Percentiles rank a stretch among this genome's conserved stretches.
Conservation (phyloP, 2,888 invertebrate genomes). For the Orthosia cruda region DNA sequence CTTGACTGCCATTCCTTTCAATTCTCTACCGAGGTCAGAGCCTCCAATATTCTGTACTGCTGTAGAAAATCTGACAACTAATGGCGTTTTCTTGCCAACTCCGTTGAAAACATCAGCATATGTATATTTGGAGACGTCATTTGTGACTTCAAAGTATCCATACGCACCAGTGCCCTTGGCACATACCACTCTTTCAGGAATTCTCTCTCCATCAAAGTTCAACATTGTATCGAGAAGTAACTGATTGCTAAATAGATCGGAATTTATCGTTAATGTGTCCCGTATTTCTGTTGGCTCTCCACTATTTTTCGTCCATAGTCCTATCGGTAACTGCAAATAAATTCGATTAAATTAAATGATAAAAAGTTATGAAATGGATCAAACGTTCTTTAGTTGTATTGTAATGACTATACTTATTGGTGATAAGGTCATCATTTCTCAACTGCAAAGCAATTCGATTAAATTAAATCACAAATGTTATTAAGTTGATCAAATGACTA, state of each 20-base stretch:
- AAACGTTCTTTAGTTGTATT: too few species aligned
- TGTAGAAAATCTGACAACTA: conserved; percentile 91
- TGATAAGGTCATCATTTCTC: too few species aligned
- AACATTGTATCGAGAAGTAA: conserved; percentile 94
- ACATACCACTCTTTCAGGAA: conserved; percentile 97
- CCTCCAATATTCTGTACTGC: conserved; percentile 92
- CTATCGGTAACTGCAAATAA: conserved; percentile 69
- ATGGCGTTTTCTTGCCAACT: conserved; percentile 92
- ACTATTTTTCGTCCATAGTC: conserved; percentile 92
- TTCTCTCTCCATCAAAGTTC: conserved; percentile 95
- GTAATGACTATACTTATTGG: too few species aligned
- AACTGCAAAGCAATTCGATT: too few species aligned
- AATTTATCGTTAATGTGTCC: conserved; percentile 78
- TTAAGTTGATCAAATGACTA: too few species aligned
- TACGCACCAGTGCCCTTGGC: conserved; percentile 97
- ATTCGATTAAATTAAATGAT: background rate
- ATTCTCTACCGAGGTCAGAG: conserved; percentile 85
- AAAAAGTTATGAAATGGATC: too few species aligned
- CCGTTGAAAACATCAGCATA: conserved; percentile 92
- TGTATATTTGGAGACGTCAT: conserved; percentile 93
- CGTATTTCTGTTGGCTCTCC: conserved; percentile 95
- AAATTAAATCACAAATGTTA: too few species aligned
- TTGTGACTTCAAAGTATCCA: conserved; percentile 95
- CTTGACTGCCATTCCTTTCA: conserved; percentile 85
- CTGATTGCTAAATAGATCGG: conserved; percentile 73